phyloP scores from a whole-genome alignment of 2,888 invertebrate genomes.

The Xanthorhoe designata region DNA sequence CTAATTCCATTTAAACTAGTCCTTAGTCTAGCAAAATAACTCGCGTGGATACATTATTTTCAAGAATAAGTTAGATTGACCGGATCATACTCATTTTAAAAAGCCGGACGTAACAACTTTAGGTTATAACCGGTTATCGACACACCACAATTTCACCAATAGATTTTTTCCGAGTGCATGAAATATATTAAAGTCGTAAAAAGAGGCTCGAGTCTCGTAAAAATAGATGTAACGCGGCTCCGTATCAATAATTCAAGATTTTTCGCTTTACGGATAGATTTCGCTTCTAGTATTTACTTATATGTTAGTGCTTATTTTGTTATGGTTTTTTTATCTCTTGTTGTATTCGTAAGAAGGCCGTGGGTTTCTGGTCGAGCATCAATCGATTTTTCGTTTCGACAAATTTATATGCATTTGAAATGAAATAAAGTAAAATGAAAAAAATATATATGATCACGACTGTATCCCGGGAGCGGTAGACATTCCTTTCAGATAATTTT shows the following conservation, averaged over 20 bases:
- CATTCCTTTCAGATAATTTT: no score
- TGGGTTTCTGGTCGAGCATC: no score
- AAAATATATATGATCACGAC: no score
- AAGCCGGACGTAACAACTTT: slow-evolving; percentile 17
- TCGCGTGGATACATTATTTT: no score
- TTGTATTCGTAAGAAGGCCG: no score
- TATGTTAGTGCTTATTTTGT: slow-evolving; percentile 15
- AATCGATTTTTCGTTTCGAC: no score
- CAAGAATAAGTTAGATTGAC: not conserved
- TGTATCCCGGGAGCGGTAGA: no score
- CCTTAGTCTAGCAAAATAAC: no score
- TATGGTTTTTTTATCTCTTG: slow-evolving; percentile 12
- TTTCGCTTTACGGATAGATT: slow-evolving; percentile 45
- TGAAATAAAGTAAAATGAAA: no score
- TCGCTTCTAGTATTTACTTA: slow-evolving; percentile 45
- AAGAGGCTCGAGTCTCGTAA: slow-evolving; percentile 77
- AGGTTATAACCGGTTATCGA: slow-evolving; percentile 65
- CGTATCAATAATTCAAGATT: slow-evolving; percentile 83
- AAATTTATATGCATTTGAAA: no score
- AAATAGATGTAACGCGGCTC: slow-evolving; percentile 76
- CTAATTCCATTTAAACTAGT: no score
- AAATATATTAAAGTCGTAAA: slow-evolving; percentile 78
- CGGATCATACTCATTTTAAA: not conserved
- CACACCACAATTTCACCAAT: slow-evolving; percentile 69
- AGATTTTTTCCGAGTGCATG: slow-evolving; percentile 75